Evolutionary conservation across 2,888 invertebrate species (phyloP).

Genomic region (Eupelmus urozonus): DNA sequence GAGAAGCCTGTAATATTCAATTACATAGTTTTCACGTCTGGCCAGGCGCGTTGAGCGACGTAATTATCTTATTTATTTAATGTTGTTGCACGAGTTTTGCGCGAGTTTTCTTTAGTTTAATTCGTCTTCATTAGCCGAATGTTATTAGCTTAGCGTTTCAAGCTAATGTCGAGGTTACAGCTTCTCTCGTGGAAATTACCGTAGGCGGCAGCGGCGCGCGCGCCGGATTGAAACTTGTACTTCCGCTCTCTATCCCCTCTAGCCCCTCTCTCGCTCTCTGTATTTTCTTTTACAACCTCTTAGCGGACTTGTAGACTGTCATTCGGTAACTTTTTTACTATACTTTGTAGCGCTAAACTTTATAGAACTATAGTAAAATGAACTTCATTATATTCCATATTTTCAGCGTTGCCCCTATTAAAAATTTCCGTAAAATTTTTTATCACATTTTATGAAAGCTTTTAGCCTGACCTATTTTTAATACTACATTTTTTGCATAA

Average conservation of each 20-base stretch:
- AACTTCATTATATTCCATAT: slow-evolving; percentile 17
- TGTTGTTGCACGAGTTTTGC: no score
- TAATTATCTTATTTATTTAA: no score
- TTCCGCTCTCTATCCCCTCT: no score
- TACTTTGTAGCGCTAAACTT: neutral
- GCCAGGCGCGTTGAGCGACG: no score
- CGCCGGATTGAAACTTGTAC: slow-evolving; percentile 28
- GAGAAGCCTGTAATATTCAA: no score
- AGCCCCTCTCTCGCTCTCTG: no score
- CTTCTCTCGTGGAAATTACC: neutral
- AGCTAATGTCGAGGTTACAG: slow-evolving; percentile 13
- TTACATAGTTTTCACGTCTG: no score
- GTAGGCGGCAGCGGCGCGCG: no score
- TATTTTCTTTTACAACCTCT: slow-evolving; percentile 32
- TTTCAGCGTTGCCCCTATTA: slow-evolving; percentile 13
- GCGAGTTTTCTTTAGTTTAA: neutral
- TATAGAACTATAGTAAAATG: neutral
- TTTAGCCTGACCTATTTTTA: neutral
- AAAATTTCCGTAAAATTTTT: slow-evolving; percentile 16
- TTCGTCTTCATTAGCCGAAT: neutral
- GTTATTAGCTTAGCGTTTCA: neutral
- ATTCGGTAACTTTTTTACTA: slow-evolving; percentile 27
- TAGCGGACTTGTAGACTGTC: slow-evolving; percentile 18
- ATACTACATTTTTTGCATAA: neutral
- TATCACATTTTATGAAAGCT: slow-evolving; percentile 1